Evolutionary conservation across 1,140 invertebrate species (phyloP).

Genomic region (Aphaenogaster rudis): DNA sequence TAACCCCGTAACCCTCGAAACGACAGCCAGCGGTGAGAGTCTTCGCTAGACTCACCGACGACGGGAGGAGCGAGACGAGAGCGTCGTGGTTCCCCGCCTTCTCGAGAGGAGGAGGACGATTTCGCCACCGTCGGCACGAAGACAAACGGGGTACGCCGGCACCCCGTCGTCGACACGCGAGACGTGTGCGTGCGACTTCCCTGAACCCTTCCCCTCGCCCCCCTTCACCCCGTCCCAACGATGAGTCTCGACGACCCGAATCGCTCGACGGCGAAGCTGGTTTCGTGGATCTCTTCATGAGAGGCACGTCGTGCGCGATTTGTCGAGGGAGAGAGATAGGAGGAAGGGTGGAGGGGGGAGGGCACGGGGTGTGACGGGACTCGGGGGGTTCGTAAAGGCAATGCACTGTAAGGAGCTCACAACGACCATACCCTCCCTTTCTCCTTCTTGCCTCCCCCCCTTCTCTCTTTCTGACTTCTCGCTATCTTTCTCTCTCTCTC

Average conservation of each 20-base stretch:
- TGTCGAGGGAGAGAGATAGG: slow-evolving; percentile 68
- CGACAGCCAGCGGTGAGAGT: slow-evolving; percentile 69
- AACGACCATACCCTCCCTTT: slow-evolving; percentile 78
- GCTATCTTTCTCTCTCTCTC: slow-evolving; percentile 66
- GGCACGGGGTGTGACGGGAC: slow-evolving; percentile 83
- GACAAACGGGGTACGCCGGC: slow-evolving; percentile 18
- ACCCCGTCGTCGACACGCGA: slow-evolving; percentile 19
- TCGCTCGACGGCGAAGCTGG: slow-evolving; percentile 78
- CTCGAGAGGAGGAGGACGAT: slow-evolving; percentile 58
- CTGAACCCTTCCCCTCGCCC: slow-evolving; percentile 51
- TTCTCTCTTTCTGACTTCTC: slow-evolving; percentile 48
- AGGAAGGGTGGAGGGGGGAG: slow-evolving; percentile 5
- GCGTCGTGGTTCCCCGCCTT: slow-evolving; percentile 47
- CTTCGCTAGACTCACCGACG: slow-evolving; percentile 63
- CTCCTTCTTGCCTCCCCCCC: slow-evolving; percentile 33
- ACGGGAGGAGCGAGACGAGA: slow-evolving; percentile 63
- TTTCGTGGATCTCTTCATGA: slow-evolving; percentile 83
- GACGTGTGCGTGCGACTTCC: slow-evolving; percentile 65
- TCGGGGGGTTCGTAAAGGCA: slow-evolving; percentile 85
- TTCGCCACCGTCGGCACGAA: slow-evolving; percentile 51
- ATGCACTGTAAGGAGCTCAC: slow-evolving; percentile 86
- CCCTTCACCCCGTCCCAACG: slow-evolving; percentile 42
- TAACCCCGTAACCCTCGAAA: slow-evolving; percentile 76
- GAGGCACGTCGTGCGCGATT: slow-evolving; percentile 82
- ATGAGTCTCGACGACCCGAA: slow-evolving; percentile 77